phyloP scores from a whole-genome alignment of 2,888 invertebrate species.

The Cataglyphis albicans region DNA sequence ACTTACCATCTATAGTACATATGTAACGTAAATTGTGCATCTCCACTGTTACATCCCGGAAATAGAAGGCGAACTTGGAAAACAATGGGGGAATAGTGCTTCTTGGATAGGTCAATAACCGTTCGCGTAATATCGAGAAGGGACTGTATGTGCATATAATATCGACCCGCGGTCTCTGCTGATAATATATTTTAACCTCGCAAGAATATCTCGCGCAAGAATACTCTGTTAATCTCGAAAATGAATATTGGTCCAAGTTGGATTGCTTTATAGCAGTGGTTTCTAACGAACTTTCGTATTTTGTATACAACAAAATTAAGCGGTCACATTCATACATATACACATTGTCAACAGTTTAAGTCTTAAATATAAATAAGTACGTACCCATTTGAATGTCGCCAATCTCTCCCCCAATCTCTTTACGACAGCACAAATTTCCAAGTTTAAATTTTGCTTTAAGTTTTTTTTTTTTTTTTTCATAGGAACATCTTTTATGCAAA shows the following conservation, averaged over 20 bases:
- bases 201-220: slow-evolving; percentile 23
- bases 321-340: background rate
- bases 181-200: slow-evolving; percentile 43
- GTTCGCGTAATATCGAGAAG: slow-evolving; percentile 40
- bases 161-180: slow-evolving; percentile 32
- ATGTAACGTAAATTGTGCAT: background rate
- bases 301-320: background rate
- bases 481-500: background rate
- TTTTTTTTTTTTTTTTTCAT: slow-evolving; percentile 1
- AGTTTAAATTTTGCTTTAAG: background rate
- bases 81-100: slow-evolving; percentile 15
- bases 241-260: slow-evolving; percentile 17
- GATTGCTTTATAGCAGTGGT: background rate
- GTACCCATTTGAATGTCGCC: background rate
- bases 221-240: background rate
- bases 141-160: slow-evolving; percentile 25
- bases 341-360: background rate
- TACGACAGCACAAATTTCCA: background rate
- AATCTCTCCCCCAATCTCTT: background rate
- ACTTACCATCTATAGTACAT: background rate
- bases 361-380: background rate
- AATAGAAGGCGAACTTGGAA: slow-evolving; percentile 19
- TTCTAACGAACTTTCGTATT: background rate
- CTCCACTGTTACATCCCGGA: background rate
- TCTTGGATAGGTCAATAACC: slow-evolving; percentile 45